A percentile compares a stretch with the other conserved stretches of the same genome.
These are phyloP conservation scores for Cynopterus sphinx DNA, from an alignment of 2,797 vertebrate species.

Conservation along the genomic window DNA sequence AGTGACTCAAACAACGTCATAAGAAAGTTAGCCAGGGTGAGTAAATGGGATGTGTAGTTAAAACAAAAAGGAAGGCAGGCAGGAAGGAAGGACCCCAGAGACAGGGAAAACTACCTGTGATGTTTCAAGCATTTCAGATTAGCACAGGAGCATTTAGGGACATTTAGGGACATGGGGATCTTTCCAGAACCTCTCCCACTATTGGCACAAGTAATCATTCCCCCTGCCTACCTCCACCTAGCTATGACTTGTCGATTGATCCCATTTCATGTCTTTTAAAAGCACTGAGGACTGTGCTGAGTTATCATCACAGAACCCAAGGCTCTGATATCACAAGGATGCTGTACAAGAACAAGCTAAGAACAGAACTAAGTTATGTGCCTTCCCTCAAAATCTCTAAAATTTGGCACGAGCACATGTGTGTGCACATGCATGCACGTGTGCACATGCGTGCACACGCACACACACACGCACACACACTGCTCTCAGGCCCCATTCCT, in stretches of 20 bases:
- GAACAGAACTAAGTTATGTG: not conserved
- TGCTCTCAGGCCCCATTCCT: not conserved
- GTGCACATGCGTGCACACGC: not conserved
- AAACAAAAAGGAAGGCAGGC: not conserved
- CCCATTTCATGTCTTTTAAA: not conserved
- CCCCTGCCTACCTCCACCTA: not conserved
- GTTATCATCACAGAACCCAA: not conserved
- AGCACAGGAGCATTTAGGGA: not conserved
- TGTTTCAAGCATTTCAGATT: not conserved
- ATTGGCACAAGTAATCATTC: not conserved
- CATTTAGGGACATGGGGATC: not conserved
- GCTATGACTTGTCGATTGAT: not conserved
- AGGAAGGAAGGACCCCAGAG: not conserved
- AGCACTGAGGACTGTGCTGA: not conserved
- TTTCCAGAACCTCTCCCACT: not conserved
- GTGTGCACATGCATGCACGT: too few species aligned
- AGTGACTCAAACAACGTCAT: constrained; percentile 5
- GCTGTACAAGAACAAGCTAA: not conserved
- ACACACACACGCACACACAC: not conserved
- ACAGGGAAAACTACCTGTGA: not conserved
- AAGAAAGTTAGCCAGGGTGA: not conserved
- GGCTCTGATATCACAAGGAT: not conserved
- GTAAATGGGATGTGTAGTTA: not conserved
- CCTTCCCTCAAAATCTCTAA: not conserved
- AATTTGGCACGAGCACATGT: not conserved